Evolutionary conservation across 2,888 invertebrate genomes (phyloP).

Genomic region (Caenorhabditis afra): DNA sequence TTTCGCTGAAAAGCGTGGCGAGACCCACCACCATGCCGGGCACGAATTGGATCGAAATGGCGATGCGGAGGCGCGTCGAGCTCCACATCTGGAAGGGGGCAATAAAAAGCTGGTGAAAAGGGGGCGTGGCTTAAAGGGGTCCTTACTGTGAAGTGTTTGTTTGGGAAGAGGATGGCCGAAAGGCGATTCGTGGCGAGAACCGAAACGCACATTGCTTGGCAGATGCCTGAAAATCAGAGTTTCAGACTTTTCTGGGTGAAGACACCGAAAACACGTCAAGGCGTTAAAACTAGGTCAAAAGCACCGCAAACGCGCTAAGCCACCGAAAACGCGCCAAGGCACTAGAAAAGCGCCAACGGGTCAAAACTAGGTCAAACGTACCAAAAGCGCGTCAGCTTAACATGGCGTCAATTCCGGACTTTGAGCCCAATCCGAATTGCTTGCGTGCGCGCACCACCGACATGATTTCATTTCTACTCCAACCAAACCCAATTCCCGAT

Average conservation of each 20-base stretch:
- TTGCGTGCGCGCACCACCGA: no score
- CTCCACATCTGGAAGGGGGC: conserved; percentile 52
- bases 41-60: conserved; percentile 43
- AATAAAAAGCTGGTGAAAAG: no score
- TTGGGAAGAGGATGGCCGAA: conserved; percentile 47
- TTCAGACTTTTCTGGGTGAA: no score
- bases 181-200: conserved; percentile 54
- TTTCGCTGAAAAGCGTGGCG: conserved; percentile 20
- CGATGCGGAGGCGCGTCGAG: conserved; percentile 28
- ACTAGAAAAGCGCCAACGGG: neutral
- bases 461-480: no score
- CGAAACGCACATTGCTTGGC: conserved; percentile 56
- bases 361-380: neutral
- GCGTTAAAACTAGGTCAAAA: neutral
- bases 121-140: no score
- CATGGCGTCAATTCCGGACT: neutral
- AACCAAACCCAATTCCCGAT: no score
- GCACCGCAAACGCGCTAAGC: neutral
- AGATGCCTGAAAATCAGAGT: conserved; percentile 43
- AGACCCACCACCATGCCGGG: conserved; percentile 39
- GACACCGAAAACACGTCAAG: conserved; percentile 2
- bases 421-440: no score
- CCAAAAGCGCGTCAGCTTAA: neutral
- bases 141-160: conserved; percentile 13
- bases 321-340: neutral